Percentiles rank a stretch among this genome's conserved stretches.
These are phyloP conservation scores for Syngnathus scovelli DNA, from an alignment of 2,113 vertebrate species.

Conservation along the genomic window DNA sequence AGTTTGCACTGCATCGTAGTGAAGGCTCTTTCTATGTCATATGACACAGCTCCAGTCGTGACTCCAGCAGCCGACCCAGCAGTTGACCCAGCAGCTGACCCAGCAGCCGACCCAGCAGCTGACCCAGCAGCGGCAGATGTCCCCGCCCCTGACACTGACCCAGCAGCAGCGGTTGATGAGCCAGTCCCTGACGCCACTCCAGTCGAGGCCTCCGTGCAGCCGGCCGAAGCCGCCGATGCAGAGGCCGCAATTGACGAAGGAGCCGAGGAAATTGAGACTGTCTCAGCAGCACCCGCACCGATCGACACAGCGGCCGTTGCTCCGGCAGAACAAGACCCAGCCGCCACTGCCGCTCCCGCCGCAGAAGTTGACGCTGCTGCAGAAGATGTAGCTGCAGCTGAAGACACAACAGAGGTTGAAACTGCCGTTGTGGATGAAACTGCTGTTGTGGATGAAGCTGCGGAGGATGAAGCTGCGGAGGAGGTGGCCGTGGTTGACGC, in stretches of 20 bases:
- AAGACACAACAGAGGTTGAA: constrained; percentile 23
- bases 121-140: constrained; percentile 31
- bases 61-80: constrained; percentile 34
- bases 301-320: constrained; percentile 28
- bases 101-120: constrained; percentile 16
- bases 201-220: constrained; percentile 47
- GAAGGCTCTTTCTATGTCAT: no score
- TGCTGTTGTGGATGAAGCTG: constrained; percentile 37
- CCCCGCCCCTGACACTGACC: constrained; percentile 24
- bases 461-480: constrained; percentile 16
- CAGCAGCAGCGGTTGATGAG: constrained; percentile 42
- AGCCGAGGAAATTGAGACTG: constrained; percentile 24
- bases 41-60: constrained; percentile 36
- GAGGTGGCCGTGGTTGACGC: constrained; percentile 28
- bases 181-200: constrained; percentile 51
- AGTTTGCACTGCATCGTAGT: not conserved
- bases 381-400: constrained; percentile 42
- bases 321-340: constrained; percentile 24
- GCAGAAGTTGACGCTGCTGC: constrained; percentile 22
- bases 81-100: constrained; percentile 25
- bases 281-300: constrained; percentile 37
- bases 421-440: constrained; percentile 21
- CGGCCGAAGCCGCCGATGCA: constrained; percentile 18
- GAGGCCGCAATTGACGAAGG: constrained; percentile 14
- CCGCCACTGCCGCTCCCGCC: constrained; percentile 11